Percentiles rank a stretch among this genome's conserved stretches.
phyloP scores from a whole-genome alignment of 2,113 vertebrate genomes.

The Gymnarchus niloticus region DNA sequence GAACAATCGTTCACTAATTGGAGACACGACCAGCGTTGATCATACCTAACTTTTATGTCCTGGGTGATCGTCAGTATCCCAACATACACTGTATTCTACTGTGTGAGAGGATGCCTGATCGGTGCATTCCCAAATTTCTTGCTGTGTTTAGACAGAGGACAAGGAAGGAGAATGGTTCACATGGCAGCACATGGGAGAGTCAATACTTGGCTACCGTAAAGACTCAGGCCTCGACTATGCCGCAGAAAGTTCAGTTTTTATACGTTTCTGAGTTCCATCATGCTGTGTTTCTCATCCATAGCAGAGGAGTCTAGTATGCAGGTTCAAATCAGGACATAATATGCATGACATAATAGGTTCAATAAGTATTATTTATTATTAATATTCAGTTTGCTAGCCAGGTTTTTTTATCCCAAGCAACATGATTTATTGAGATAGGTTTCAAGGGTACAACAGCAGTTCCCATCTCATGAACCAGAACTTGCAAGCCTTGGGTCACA shows the following conservation, averaged over 20 bases:
- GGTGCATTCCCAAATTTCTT: not conserved
- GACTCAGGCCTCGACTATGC: not conserved
- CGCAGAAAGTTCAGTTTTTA: not conserved
- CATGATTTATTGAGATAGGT: not conserved
- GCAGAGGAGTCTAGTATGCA: not conserved
- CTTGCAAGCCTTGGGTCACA: not conserved
- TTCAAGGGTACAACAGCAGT: too few species aligned
- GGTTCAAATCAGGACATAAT: not conserved
- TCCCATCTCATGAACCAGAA: not conserved
- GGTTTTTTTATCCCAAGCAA: not conserved
- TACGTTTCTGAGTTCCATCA: not conserved
- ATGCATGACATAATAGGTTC: not conserved
- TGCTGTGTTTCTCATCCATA: not conserved
- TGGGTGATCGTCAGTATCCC: constrained; percentile 13
- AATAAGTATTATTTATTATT: not conserved
- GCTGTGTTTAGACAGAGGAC: not conserved
- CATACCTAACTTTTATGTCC: not conserved
- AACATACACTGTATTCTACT: not conserved
- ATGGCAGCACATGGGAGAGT: not conserved
- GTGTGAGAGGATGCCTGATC: not conserved
- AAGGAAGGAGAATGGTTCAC: not conserved
- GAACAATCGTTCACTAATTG: constrained; percentile 6
- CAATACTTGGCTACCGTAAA: not conserved
- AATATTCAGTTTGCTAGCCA: not conserved
- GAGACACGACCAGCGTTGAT: constrained; percentile 5